Base-by-base conservation (phyloP, 2,113 vertebrate genomes). In the Cygnus buccinator region DNA sequence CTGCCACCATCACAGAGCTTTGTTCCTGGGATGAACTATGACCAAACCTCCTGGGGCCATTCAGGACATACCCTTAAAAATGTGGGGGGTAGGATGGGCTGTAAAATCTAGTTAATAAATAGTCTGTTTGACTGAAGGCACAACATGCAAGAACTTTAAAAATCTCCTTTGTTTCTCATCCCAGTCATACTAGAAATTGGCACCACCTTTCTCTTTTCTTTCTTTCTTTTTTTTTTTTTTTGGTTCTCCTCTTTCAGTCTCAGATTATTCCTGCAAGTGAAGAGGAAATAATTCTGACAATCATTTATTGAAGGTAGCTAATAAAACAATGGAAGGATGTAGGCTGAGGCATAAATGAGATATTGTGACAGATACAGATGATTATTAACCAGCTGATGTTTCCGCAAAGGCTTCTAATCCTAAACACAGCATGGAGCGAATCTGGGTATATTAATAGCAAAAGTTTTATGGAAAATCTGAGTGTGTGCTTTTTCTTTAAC, bases 301-400 rank as follows among this genome's bases (percentile, higher is more conserved):
- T 95, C 70, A 76, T 94, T 94, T 95, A 81, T 82, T 5, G 19
- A 74, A 94, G 68, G 83, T 90, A 96, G 91, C 81, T 95, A 90
- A 93, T 96, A 90, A 96, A 97, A 96, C 94, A 97, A 96, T 96
- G 84, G 77, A 66, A 93, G 92, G 94, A 93, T 94, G 80, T 93
- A 84, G 78, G 46, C 73, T 96, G 95, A 68, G 57, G 59, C 82
- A 78, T 96, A 92, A 96, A 95, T 95, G 91, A 85, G 87, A 48
- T 94, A 80, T 87, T 91, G 81, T 97, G 95, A 82, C 96, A 95
- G 90, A 96, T 96, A 91, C 80, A 57, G 83, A 95, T 94, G 90
- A 92, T 97, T 97, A 96, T 95, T 96, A 97, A 89, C 79, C 71
- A 89, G 84, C 70, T 87, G 88, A 93, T 94, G 92, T 91, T 95